Base-by-base conservation (phyloP, 2,113 vertebrate genomes). In the Anhinga anhinga region DNA sequence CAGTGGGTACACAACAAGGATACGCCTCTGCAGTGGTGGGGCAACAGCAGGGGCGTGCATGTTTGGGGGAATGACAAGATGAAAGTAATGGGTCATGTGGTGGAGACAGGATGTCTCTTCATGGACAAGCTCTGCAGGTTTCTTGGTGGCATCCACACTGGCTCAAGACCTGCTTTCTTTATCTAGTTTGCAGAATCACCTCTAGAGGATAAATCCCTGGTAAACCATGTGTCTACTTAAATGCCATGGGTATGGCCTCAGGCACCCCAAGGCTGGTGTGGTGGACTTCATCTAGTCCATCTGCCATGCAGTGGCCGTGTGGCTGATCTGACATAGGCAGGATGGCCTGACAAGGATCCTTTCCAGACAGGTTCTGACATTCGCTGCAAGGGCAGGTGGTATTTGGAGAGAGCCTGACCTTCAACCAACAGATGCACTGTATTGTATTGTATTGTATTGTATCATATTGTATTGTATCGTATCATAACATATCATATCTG, bases 1-100 rank as follows among this genome's bases (percentile, higher is more conserved):
- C 63, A 29, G 9, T 5, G 21, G 15, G 16, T 32, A 45, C 7
- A 11, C 10, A 76, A 47, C 10, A n/a, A 29, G 29, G 53, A 44
- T 0, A 1, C 5, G 26, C 10, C 22, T 76, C 27, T 71, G 74
- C 0, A 5, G 18, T 2, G 40, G 53, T 5, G 5, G n/a, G 53
- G 29, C 42, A 66, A 32, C 40, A 67, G 47, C 52, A 47, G 18
- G 38, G 70, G 66, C 23, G 3, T 22, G 20, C 5, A 10, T 9
- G 29, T 45, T 5, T 55, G 26, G 8, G 4, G n/a, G 21, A 16
- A 8, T 8, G 45, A 59, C 0, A 2, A 44, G 49, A 29, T 19
- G 25, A 69, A 20, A 36, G 16, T 30, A 14, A 12, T 36, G 55
- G 45, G 30, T 34, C 16, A 10, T 13, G 29, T 34, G 30, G 26